A percentile compares a stretch with the other conserved stretches of the same genome.
phyloP scores from a whole-genome alignment of 2,888 invertebrate species.

The Sussaba pulchella region DNA sequence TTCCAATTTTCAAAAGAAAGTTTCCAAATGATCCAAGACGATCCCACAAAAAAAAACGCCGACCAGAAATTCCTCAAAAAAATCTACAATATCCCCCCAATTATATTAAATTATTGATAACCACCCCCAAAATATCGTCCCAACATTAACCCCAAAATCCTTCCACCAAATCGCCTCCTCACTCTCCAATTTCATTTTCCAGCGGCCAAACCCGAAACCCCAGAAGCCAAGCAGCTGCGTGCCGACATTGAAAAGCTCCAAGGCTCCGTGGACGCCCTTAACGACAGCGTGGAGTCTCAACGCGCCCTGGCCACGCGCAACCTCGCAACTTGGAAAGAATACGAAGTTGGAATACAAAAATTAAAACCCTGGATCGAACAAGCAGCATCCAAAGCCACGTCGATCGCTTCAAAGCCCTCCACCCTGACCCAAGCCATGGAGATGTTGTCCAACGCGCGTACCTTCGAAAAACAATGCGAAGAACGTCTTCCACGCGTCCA shows the following conservation, averaged over 20 bases:
- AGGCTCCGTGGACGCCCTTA: conserved; percentile 91
- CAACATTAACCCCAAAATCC: no score
- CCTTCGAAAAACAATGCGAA: conserved; percentile 92
- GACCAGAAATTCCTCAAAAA: no score
- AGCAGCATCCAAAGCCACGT: conserved; percentile 92
- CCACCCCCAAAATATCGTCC: no score
- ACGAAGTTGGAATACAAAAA: conserved; percentile 91
- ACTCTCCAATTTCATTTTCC: conserved; percentile 14
- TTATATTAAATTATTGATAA: no score
- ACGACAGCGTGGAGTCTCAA: conserved; percentile 91
- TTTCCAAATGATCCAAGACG: no score
- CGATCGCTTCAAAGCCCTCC: conserved; percentile 90
- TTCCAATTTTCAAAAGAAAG: no score
- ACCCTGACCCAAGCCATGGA: conserved; percentile 93
- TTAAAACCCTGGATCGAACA: conserved; percentile 96
- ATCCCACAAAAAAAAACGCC: no score
- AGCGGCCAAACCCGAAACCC: conserved; percentile 87
- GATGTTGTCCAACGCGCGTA: conserved; percentile 89
- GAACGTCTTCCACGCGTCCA: conserved; percentile 91
- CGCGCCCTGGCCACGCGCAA: conserved; percentile 91
- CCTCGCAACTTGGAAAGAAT: conserved; percentile 93
- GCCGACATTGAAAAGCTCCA: conserved; percentile 91
- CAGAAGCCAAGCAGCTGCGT: conserved; percentile 90
- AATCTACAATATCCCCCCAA: no score
- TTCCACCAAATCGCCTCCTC: no score